Base-by-base conservation (phyloP, 92 coral and sea anemone species). In the Umimayanthus kanabou region DNA sequence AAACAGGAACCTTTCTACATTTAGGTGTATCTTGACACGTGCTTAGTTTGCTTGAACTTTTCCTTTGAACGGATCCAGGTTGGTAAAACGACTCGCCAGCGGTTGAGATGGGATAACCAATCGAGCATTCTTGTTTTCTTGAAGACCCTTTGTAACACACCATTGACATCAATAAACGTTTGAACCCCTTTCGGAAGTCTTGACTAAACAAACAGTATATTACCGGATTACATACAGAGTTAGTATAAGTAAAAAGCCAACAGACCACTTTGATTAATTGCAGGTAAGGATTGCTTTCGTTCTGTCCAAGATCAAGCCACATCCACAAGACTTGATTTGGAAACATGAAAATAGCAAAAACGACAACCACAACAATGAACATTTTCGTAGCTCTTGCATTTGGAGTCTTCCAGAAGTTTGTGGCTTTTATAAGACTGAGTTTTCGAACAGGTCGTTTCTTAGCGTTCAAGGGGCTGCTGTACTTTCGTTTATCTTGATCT, bases 251-350 rank as follows among this genome's bases (percentile, higher is more conserved):
- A 69, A 92, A 92, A 75, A 92, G 88, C 70, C 95, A 64, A 43
- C 95, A 92, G 4, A 92, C 88, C 3, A 92, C 92, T 45, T 90
- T 90, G 10, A 88, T 88, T 33, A 80, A 69, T 39, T 88, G 84
- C 2, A 85, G 86, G 93, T 82, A 11, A n/a, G 85, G 85, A 40
- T 85, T 77, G 18, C 73, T 76, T 39, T 69, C 89, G 22, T 93
- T 93, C 5, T 84, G 80, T 0, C 95, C 95, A 55, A 87, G 86
- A 80, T 92, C 95, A 4, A 93, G 86, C 95, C 95, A 92, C n/a
- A 92, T 69, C 95, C 95, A 92, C 57, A 90, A 85, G 16, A 88
- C 81, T 79, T 92, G 94, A 71, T 92, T 92, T 18, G 95, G 95
- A 13, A 92, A 61, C 91, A 92, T 92, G 70, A 90, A 92, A 15